Base-by-base conservation (phyloP, 2,797 vertebrate genomes). In the Semaprochilodus insignis region DNA sequence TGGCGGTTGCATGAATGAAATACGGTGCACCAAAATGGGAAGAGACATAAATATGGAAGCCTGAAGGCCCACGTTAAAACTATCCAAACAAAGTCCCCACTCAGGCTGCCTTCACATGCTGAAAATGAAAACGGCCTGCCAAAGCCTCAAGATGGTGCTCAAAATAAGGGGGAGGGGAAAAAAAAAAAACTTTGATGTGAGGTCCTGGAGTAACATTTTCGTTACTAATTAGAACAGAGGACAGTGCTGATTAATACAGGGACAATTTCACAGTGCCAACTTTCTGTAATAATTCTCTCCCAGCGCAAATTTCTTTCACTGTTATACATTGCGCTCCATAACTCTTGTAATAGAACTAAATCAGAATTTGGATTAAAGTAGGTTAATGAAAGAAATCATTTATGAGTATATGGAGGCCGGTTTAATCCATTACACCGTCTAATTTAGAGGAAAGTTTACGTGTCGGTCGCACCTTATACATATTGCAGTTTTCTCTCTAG, bases 1-100 rank as follows among this genome's bases (percentile, higher is more conserved):
- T 91, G 90, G 91, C 90, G 87, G 87, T 83, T 66, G 78, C 74
- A 75, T 88, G 85, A 91, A 92, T 92, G 85, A 93, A 93, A 92
- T 88, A 88, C 82, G 84, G 85, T 82, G 71, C 76, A 83, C 78
- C 85, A 87, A 91, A 93, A 88, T 87, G 74, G 87, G 87, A 79
- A 84, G 74, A 87, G 83, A 90, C 88, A 93, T 92, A 91, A 93
- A 92, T 91, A 92, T 71, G 83, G 78, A 84, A 73, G 82, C 74
- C 77, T 77, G 82, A 74, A 60, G 67, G 77, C 59, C 70, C 55
- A 66, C 40, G 77, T 72, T 81, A 85, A 87, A 78, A 88, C 87
- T 74, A 85, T 83, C 88, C 86, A 93, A 93, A 95, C 91, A 91
- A 92, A 90, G 82, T 86, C 74, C 62, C 21, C 15, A 74, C 81